phyloP scores from a whole-genome alignment of 2,888 invertebrate species.

The Petrolisthes manimaculis region DNA sequence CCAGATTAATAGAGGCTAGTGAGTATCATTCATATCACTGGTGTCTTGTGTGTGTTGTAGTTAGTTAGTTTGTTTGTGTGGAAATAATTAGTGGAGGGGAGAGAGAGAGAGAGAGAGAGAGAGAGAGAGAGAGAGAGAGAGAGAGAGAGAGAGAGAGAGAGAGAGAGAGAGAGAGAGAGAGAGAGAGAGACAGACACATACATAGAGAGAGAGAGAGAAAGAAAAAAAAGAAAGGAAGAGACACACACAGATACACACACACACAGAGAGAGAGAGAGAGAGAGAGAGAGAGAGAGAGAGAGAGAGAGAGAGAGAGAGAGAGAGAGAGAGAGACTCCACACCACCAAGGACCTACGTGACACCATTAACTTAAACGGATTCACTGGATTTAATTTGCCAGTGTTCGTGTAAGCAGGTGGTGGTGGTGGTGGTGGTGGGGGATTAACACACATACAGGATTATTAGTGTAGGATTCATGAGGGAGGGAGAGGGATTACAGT shows the following conservation, averaged over 20 bases:
- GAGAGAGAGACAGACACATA: neutral
- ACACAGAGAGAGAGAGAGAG: too few relatives aligned
- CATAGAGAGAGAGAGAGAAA: conserved; percentile 12
- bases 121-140: conserved; percentile 18
- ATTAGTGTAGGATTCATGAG: neutral
- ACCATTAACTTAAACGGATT: too few relatives aligned
- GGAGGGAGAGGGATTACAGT: neutral
- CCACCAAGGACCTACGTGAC: too few relatives aligned
- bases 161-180: neutral
- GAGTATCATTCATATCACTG: too few relatives aligned
- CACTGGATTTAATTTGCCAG: neutral
- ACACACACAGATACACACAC: too few relatives aligned
- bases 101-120: conserved; percentile 18
- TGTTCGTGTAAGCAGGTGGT: neutral
- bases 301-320: too few relatives aligned
- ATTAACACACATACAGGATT: neutral
- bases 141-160: conserved; percentile 15
- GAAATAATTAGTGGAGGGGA: neutral
- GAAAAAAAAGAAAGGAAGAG: neutral
- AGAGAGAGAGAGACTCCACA: too few relatives aligned
- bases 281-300: too few relatives aligned
- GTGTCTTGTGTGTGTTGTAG: neutral
- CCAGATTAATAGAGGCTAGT: too few relatives aligned
- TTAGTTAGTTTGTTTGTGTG: neutral
- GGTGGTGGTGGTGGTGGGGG: neutral